Evolutionary conservation across 2,113 vertebrate species (phyloP).

Genomic region (Cyrtonyx montezumae): DNA sequence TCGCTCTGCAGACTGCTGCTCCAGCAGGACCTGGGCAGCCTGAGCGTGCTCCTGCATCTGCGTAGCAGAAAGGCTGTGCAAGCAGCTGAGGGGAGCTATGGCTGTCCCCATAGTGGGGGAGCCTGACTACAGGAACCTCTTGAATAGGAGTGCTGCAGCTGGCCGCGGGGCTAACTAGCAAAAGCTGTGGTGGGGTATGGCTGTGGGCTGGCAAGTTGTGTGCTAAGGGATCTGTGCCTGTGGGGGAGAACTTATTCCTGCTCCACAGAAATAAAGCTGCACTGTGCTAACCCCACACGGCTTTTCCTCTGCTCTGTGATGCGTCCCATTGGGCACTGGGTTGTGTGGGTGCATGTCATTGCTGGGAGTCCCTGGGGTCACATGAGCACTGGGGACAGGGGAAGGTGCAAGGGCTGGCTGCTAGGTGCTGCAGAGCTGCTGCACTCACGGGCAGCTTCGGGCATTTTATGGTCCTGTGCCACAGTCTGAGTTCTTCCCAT

Average conservation of each 20-base stretch:
- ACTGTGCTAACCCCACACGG: conserved; percentile 44
- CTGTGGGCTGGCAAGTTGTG: neutral
- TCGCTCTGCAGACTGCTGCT: neutral
- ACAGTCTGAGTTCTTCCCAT: neutral
- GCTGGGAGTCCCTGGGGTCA: rapidly evolving
- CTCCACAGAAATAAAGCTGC: conserved; percentile 61
- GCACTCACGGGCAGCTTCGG: neutral
- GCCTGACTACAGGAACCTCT: neutral
- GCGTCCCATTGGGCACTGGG: neutral
- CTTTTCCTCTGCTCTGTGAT: neutral
- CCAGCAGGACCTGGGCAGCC: neutral
- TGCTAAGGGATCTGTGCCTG: neutral
- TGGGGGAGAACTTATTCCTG: neutral
- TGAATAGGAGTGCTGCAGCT: neutral
- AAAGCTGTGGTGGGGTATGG: neutral
- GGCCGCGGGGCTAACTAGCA: neutral
- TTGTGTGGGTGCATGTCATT: neutral
- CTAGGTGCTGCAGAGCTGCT: neutral
- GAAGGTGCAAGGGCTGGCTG: neutral
- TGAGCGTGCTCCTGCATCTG: neutral
- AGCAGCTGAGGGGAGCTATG: neutral
- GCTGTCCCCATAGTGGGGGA: neutral
- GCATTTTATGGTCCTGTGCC: neutral
- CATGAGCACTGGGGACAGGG: rapidly evolving
- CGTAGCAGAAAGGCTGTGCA: neutral